phyloP scores from a whole-genome alignment of 2,888 invertebrate species.

The Girardia tigrina region DNA sequence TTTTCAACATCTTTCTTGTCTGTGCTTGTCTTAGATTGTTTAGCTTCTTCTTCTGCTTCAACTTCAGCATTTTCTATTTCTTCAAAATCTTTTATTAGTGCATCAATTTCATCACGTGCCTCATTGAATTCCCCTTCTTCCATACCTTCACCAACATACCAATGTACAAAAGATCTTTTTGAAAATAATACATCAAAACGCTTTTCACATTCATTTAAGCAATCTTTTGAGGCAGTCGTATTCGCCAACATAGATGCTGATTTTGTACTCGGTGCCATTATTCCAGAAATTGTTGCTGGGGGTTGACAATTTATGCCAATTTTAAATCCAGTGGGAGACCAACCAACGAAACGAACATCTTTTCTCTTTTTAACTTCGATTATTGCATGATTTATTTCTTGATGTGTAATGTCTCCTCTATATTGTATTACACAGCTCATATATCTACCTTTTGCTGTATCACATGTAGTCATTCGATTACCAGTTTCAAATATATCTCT shows the following conservation, averaged over 20 bases:
- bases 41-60: constrained; percentile 37
- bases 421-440: constrained; percentile 40
- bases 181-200: constrained; percentile 44
- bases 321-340: constrained; percentile 70
- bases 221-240: constrained; percentile 52
- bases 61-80: constrained; percentile 53
- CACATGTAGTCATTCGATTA: constrained; percentile 42
- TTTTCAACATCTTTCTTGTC: neutral
- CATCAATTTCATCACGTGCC: constrained; percentile 65
- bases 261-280: constrained; percentile 55
- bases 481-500: constrained; percentile 43
- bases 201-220: constrained; percentile 47
- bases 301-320: constrained; percentile 59
- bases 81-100: constrained; percentile 51
- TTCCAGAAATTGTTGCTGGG: constrained; percentile 44
- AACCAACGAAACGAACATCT: constrained; percentile 64
- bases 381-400: constrained; percentile 44
- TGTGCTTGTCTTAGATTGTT: constrained; percentile 27
- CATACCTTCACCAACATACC: constrained; percentile 53
- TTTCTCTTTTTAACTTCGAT: constrained; percentile 76
- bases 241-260: constrained; percentile 52
- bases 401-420: constrained; percentile 40
- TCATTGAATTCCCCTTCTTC: constrained; percentile 68
- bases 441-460: constrained; percentile 39
- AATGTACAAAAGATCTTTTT: constrained; percentile 45